Conservation (phyloP, 2,888 invertebrate genomes). For the Thumatha senex region DNA sequence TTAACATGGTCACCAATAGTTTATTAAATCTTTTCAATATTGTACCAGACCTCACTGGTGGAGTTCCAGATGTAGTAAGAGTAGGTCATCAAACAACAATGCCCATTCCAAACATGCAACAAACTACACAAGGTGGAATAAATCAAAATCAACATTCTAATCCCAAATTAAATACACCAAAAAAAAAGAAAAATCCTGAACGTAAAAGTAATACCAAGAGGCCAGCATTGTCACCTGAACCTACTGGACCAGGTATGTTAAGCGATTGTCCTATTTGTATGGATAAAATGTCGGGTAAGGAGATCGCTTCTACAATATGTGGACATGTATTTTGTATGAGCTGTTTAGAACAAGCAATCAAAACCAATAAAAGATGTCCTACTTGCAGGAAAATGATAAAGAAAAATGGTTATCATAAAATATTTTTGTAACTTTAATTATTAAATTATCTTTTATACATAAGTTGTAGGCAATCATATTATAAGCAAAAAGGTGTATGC, state of each 20-base stretch:
- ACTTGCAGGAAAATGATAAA: conserved; percentile 52
- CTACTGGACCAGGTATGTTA: conserved; percentile 16
- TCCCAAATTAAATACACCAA: not conserved
- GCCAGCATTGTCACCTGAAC: not conserved
- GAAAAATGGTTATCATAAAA: conserved; percentile 45
- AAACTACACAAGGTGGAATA: not conserved
- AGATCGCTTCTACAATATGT: conserved; percentile 56
- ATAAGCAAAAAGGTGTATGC: no score
- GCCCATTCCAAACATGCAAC: no score
- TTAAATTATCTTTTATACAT: no score
- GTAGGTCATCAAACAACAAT: no score
- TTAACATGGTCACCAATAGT: no score
- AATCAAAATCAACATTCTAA: no score
- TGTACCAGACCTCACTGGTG: no score
- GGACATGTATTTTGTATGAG: conserved; percentile 61
- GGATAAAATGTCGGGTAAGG: conserved; percentile 41
- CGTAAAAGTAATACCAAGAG: no score
- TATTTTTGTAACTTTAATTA: conserved; percentile 44
- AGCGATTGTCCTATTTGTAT: conserved; percentile 63
- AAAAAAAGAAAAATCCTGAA: not conserved
- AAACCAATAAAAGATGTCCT: conserved; percentile 51
- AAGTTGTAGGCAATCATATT: no score
- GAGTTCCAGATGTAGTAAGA: no score
- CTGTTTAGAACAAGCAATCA: conserved; percentile 49
- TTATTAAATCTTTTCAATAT: no score